These are phyloP conservation scores for Strigamia transsilvanica DNA, from an alignment of 2,888 invertebrate species.

Conservation along the genomic window DNA sequence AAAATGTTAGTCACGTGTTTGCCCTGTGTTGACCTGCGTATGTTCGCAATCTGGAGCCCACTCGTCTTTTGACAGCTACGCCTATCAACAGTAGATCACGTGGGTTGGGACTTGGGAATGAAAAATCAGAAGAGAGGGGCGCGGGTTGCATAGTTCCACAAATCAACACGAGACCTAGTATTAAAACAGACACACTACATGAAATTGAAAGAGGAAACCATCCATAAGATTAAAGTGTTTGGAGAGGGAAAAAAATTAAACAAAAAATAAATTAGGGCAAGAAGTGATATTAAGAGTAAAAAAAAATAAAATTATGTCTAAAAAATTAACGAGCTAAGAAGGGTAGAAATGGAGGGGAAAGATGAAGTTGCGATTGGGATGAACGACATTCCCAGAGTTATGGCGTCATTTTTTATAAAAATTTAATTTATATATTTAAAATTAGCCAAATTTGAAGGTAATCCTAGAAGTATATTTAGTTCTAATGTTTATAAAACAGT, in stretches of 20 bases:
- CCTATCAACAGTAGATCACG: conserved; percentile 34
- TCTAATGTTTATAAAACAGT: neutral
- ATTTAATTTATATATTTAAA: conserved; percentile 8
- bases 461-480: neutral
- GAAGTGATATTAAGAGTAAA: neutral
- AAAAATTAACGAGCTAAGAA: conserved; percentile 40
- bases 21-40: neutral
- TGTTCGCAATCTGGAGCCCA: conserved; percentile 22
- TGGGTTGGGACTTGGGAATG: neutral
- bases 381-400: neutral
- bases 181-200: neutral
- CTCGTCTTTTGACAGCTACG: conserved; percentile 22
- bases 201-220: conserved; percentile 29
- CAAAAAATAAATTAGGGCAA: conserved; percentile 26
- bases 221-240: conserved; percentile 36
- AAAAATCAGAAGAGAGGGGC: neutral
- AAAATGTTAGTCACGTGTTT: conserved; percentile 42
- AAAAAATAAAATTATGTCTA: neutral
- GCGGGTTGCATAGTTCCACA: conserved; percentile 1
- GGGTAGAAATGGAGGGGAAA: conserved; percentile 17
- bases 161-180: conserved; percentile 16
- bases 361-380: neutral
- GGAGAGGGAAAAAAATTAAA: neutral
- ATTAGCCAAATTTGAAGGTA: neutral
- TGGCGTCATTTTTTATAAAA: neutral